Conservation (phyloP, 2,113 vertebrate genomes). For the Dipodomys merriami region DNA sequence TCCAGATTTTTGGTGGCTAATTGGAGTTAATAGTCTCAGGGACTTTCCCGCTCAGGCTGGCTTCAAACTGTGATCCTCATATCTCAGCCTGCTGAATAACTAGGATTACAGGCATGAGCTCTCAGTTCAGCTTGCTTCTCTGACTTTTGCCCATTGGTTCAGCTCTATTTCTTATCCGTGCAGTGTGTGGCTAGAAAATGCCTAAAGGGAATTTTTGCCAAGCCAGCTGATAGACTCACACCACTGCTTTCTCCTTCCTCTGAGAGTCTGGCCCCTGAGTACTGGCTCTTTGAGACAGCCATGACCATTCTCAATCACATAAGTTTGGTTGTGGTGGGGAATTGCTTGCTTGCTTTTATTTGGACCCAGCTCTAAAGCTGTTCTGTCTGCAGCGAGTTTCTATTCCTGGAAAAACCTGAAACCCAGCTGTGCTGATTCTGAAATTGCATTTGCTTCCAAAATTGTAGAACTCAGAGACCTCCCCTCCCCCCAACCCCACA, state of each 20-base stretch:
- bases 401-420: neutral
- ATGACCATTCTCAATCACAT: neutral
- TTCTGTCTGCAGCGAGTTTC: slow-evolving; percentile 15
- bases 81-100: too few relatives aligned
- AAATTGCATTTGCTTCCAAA: slow-evolving; percentile 31
- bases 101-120: too few relatives aligned
- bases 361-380: neutral
- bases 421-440: slow-evolving; percentile 14
- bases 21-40: too few relatives aligned
- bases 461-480: slow-evolving; percentile 31
- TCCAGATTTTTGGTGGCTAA: too few relatives aligned
- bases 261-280: neutral
- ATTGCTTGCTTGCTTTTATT: slow-evolving; percentile 4
- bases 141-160: neutral
- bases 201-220: neutral
- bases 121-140: neutral
- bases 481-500: too few relatives aligned
- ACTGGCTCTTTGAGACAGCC: neutral
- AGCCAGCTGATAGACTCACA: neutral
- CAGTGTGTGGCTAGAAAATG: neutral
- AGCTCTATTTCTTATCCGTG: neutral
- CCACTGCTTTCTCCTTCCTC: neutral
- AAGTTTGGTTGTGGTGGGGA: neutral
- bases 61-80: too few relatives aligned
- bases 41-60: too few relatives aligned